Base-by-base conservation (phyloP, 2,888 invertebrate genomes). In the Drosophila longiperda region DNA sequence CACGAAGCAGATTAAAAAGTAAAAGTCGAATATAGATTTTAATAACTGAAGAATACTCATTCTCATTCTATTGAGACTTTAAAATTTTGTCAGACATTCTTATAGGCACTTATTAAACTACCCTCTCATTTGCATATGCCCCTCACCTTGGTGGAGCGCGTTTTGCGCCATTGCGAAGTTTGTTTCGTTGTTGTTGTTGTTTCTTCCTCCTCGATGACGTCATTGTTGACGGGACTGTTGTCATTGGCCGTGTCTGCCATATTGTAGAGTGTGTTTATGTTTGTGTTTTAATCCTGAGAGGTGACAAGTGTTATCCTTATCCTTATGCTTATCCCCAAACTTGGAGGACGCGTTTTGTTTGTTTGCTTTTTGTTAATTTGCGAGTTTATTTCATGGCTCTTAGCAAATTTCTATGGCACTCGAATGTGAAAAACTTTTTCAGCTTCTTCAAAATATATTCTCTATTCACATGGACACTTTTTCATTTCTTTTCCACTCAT, bases 151-250 rank as follows among this genome's bases (percentile, higher is more conserved):
- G 91, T 88, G 71, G 90, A 82, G 72, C 86, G 86, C 65, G 81
- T 91, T 78, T 90, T 91, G 72, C 75, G 91, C 91, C 91, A 91
- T 75, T 90, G 87, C 53, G 92, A 90, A 75, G 90, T 81, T 69
- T 84, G 83, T 66, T 85, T 90, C 61, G 86, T 87, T 33, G 83
- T 90, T 49, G 86, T 84, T 48, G 87, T 81, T 64, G 80, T 66
- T 66, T 81, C 88, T 54, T 89, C 79, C 42, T 81, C 81, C 57
- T 75, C 80, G 55, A 74, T 78, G 74, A 81, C 78, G 60, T 87
- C 87, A 60, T 78, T 80, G 89, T 87, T 66, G 67, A 75, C 70
- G 76, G 72, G 42, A 38, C 50, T 58, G 54, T 73, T 77, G 81
- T 90, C 87, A 75, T 71, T 84, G 84, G 85, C 84, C 81, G 84